phyloP scores from a whole-genome alignment of 2,797 vertebrate species.

The Aratinga solstitialis region DNA sequence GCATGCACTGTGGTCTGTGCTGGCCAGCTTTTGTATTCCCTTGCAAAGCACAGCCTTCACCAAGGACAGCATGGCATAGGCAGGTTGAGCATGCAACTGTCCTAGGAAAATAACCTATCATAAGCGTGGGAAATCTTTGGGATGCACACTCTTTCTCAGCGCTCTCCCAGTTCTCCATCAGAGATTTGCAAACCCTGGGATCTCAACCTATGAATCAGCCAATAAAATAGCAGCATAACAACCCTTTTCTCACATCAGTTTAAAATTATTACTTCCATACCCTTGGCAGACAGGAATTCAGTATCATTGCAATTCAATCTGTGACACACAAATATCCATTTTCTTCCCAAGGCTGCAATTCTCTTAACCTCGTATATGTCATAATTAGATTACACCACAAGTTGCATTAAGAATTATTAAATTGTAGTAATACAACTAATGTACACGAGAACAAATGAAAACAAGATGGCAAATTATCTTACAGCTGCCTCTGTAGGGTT shows the following conservation, averaged over 20 bases:
- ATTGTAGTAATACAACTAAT: not conserved
- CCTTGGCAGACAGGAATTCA: not conserved
- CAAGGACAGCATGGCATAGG: not conserved
- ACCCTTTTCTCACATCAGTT: not conserved
- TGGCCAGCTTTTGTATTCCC: not conserved
- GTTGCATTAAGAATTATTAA: not conserved
- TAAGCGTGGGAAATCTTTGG: not conserved
- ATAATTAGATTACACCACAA: not conserved
- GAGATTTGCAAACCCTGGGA: not conserved
- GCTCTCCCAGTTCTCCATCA: not conserved
- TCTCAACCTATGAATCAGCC: not conserved
- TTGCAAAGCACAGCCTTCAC: not conserved
- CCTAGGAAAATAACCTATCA: not conserved
- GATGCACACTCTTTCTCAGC: not conserved
- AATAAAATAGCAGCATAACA: not conserved
- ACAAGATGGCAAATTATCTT: not conserved
- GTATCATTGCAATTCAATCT: not conserved
- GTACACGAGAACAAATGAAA: not conserved
- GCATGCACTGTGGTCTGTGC: not conserved
- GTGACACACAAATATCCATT: not conserved
- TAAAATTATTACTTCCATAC: not conserved
- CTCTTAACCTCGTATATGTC: not conserved
- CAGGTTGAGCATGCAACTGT: not conserved
- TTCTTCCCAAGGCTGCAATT: not conserved
- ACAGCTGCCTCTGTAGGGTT: not conserved